phyloP scores from a whole-genome alignment of 2,888 invertebrate species.

The Aromia moschata region DNA sequence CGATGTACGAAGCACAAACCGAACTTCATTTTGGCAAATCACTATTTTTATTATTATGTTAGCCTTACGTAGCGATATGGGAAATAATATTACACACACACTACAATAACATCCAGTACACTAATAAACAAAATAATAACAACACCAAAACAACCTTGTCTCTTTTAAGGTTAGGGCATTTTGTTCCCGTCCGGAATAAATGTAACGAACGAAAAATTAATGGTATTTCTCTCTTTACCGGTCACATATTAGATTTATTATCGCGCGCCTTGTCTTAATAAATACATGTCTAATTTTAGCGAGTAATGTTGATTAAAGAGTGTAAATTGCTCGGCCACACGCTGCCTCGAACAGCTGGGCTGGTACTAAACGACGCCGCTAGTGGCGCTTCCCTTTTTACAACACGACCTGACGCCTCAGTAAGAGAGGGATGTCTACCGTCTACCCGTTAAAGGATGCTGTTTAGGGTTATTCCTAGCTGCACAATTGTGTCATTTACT shows the following conservation, averaged over 20 bases:
- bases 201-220: constrained; percentile 15
- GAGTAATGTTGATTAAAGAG: constrained; percentile 39
- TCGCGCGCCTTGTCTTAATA: constrained; percentile 25
- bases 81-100: not conserved
- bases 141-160: constrained; percentile 32
- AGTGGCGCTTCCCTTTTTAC: constrained; percentile 60
- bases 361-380: constrained; percentile 56
- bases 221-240: constrained; percentile 4
- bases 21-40: constrained; percentile 11
- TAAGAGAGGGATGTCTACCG: constrained; percentile 43
- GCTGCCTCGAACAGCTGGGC: constrained; percentile 53
- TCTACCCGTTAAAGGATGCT: constrained; percentile 36
- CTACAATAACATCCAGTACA: constrained; percentile 23
- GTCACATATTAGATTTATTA: constrained; percentile 37
- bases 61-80: not conserved
- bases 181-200: constrained; percentile 4
- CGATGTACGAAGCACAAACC: not conserved
- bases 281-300: constrained; percentile 43
- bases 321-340: constrained; percentile 45
- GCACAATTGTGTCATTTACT: too few relatives aligned
- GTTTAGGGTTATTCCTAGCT: too few relatives aligned
- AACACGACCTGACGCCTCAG: constrained; percentile 63
- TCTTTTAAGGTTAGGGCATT: constrained; percentile 40
- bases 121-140: constrained; percentile 23
- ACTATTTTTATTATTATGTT: constrained; percentile 2